Conservation (phyloP, 2,797 vertebrate genomes). For the Eulemur coronatus region DNA sequence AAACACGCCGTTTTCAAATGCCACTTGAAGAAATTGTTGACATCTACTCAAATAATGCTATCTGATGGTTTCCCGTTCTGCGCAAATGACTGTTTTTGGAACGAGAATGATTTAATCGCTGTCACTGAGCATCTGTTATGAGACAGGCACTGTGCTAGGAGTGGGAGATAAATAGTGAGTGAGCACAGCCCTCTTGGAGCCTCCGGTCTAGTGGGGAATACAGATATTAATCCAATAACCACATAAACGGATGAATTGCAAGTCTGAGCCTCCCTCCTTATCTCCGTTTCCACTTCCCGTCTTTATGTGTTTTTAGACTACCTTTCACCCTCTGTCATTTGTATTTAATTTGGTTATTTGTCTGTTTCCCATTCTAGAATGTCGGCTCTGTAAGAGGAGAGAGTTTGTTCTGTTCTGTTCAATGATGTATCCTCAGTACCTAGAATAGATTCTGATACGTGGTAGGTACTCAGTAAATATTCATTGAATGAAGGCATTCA, state of each 20-base stretch:
- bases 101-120: not conserved
- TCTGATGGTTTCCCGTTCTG: not conserved
- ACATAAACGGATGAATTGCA: not conserved
- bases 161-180: not conserved
- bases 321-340: not conserved
- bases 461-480: not conserved
- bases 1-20: slow-evolving; percentile 21
- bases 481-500: not conserved
- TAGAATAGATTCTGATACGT: not conserved
- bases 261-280: not conserved
- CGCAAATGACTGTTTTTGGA: not conserved
- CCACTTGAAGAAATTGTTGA: not conserved
- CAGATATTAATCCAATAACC: not conserved
- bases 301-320: not conserved
- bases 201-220: not conserved
- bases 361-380: not conserved
- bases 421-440: not conserved
- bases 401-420: not conserved
- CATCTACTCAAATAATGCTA: not conserved
- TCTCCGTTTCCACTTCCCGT: not conserved
- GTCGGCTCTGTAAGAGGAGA: not conserved
- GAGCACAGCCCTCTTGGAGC: not conserved
- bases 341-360: not conserved
- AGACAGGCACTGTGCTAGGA: not conserved
- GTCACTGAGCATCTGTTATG: not conserved